Base-by-base conservation (phyloP, 2,797 vertebrate species). In the Poeciliopsis infans region DNA sequence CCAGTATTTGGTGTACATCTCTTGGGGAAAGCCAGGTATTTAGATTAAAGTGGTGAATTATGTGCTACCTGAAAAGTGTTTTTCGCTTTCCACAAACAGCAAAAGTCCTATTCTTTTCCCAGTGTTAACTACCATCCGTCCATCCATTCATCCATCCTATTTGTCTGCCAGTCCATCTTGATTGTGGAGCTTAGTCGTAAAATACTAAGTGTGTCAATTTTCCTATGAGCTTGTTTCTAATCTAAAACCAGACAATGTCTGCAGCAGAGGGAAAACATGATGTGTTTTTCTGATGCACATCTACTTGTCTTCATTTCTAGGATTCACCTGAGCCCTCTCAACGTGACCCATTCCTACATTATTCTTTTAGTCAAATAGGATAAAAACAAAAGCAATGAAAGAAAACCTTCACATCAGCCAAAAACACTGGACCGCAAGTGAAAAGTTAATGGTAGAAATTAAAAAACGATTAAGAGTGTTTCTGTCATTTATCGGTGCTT, bases 371-470 rank as follows among this genome's bases (percentile, higher is more conserved):
- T 33, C n/a, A 79, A 73, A 73, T 18, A 15, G 0, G 3, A 64
- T 39, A 10, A 57, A 43, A 64, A 15, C 33, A 49, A 64, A 70
- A 7, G 25, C 28, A 72, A 10, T 23, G 10, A 72, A 69, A 73
- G 36, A n/a, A 71, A 46, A 36, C 55, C 10, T 69, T 72, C 36
- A 15, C 12, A 36, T 72, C n/a, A 70, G 43, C 45, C 7, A 59
- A 12, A 57, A 15, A 66, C 20, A 23, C 31, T 73, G 36, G n/a
- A 39, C 74, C 23, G 31, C 33, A 13, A 43, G 33, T 12, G 39
- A 72, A 83, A 85, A 80, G 70, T 70, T 89, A 77, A 82, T 41
- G 12, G 12, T 16, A 77, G 80, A 85, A 86, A 77, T 84, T 28
- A 51, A 81, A 83, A 83, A 80, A 59, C 33, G 25, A 74, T 83